A percentile compares a stretch with the other conserved stretches of the same genome.
phyloP scores from a whole-genome alignment of 2,888 invertebrate genomes.

The Drosophila basisetae region DNA sequence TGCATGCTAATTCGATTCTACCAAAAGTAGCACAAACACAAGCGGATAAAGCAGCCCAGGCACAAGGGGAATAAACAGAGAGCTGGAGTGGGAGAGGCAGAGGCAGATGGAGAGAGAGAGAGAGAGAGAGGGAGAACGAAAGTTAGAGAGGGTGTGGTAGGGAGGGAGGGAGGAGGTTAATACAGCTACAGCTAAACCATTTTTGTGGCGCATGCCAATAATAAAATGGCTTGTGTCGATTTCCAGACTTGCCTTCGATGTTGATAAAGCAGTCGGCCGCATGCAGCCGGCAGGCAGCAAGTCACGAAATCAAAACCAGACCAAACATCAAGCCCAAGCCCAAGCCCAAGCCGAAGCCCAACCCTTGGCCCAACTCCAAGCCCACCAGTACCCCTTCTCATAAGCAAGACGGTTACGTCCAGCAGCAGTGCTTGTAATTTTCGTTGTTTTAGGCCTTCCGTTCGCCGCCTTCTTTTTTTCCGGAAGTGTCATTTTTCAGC shows the following conservation, averaged over 20 bases:
- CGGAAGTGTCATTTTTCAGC: constrained; percentile 81
- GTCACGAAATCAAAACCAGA: constrained; percentile 51
- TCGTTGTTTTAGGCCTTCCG: constrained; percentile 60
- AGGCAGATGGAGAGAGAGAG: too few relatives aligned
- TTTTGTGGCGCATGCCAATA: constrained; percentile 60
- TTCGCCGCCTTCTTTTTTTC: constrained; percentile 43
- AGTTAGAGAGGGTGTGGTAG: background rate
- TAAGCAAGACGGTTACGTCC: constrained; percentile 38
- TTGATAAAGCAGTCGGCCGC: constrained; percentile 59
- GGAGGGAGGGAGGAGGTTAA: background rate
- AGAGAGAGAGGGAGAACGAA: background rate
- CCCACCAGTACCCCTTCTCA: background rate
- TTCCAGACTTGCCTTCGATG: constrained; percentile 44
- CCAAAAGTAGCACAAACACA: constrained; percentile 50
- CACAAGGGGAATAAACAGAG: background rate
- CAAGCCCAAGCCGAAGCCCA: constrained; percentile 4
- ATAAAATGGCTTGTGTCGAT: constrained; percentile 76
- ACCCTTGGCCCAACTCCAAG: background rate
- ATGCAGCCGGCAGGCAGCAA: constrained; percentile 23
- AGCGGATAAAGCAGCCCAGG: constrained; percentile 26
- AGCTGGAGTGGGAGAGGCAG: background rate
- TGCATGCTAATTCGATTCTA: constrained; percentile 80
- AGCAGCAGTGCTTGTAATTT: constrained; percentile 63
- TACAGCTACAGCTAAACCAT: constrained; percentile 22
- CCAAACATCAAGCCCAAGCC: constrained; percentile 2